These are phyloP conservation scores for Acrossocheilus fasciatus DNA, from an alignment of 2,797 vertebrate genomes.

Conservation along the genomic window DNA sequence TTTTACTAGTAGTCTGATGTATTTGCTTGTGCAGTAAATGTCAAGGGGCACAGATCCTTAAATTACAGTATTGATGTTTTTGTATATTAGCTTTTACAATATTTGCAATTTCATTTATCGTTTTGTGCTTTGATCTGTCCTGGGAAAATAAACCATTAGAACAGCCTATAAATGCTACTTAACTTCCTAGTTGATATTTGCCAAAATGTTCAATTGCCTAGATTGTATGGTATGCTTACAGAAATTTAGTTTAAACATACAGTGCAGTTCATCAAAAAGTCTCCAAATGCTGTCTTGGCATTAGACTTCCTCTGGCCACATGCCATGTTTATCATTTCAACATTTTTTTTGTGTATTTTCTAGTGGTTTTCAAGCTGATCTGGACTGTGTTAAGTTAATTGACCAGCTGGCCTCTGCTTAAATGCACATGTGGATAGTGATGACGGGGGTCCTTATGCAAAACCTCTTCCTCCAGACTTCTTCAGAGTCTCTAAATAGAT, in stretches of 20 bases:
- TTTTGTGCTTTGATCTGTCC: background rate
- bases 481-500: constrained; percentile 1
- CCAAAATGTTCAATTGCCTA: background rate
- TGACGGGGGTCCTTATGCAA: background rate
- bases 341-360: background rate
- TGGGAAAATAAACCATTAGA: background rate
- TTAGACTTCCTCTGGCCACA: background rate
- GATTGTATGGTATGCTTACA: background rate
- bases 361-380: constrained; percentile 9
- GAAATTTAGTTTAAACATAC: background rate
- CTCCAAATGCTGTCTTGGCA: background rate
- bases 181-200: background rate
- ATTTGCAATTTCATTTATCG: background rate
- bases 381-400: constrained; percentile 32
- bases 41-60: background rate
- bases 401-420: constrained; percentile 1
- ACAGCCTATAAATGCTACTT: background rate
- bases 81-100: background rate
- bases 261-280: background rate
- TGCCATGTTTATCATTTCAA: constrained; percentile 26
- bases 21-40: background rate
- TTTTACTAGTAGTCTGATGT: background rate
- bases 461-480: constrained; percentile 2
- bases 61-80: background rate
- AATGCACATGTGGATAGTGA: background rate